Evolutionary conservation across 2,888 invertebrate genomes (phyloP), one percentile per base, ranked within the genome.

Genomic region (Cyclophora albipunctata): DNA sequence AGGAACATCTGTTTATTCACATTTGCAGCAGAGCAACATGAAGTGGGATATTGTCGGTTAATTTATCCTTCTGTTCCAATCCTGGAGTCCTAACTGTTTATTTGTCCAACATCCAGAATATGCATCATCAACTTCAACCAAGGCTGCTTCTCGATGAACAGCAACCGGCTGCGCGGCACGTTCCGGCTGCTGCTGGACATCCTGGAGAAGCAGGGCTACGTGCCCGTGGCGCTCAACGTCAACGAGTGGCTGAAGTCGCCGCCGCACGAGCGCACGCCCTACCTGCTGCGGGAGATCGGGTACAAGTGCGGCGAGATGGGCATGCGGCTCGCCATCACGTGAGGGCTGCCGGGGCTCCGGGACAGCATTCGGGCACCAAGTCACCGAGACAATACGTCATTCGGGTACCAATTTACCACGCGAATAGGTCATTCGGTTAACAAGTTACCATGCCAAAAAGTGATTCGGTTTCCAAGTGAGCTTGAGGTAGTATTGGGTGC

Each of bases 181-280:
- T 86, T 89, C 69, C 72, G 84, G 0, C 78, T 92, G 5, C 66
- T 88, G 4, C 69, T 92, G 2, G 91, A 89, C 63, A 85, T 90
- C 3, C 66, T 93, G 45, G 92, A 92, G 74, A 76, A 81, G 35
- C 78, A 84, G 51, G 91, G 91, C n/a, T 84, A 86, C 63, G 81
- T 81, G 0, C 84, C 91, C 0, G 84, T 93, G 2, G 80, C 90
- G 0, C 69, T 94, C 46, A 89, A 90, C 64, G 60, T 81, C 7
- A 69, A 65, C 42, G 78, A 81, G 50, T 94, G 93, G 93, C 62
- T 78, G 4, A 67, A 68, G 3, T 72, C 93, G 4, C 81, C 89
- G 0, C 80, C 89, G 43, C 84, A 89, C 62, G 92, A 93, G 73
- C 90, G 90, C 62, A 90, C 91, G 54, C 91, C 92, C 0, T 93